Conservation (phyloP, 2,113 vertebrate genomes). For the Tricholaema leucomelas region DNA sequence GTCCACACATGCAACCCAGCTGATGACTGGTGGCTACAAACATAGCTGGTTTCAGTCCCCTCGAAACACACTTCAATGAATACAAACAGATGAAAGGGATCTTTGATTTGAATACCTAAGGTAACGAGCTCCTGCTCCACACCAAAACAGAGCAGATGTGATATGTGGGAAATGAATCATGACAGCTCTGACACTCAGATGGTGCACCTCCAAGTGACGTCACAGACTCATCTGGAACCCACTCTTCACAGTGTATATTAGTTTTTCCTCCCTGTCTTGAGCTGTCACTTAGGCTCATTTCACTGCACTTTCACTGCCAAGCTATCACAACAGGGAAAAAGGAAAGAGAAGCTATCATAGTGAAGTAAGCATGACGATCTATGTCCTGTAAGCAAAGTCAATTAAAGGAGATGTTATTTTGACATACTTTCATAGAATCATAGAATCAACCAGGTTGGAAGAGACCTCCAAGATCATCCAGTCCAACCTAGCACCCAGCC, state of each 20-base stretch:
- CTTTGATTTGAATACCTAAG: slow-evolving; percentile 41
- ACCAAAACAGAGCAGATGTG: slow-evolving; percentile 22
- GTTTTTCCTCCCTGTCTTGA: slow-evolving; percentile 49
- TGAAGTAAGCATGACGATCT: slow-evolving; percentile 25
- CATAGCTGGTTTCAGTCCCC: not conserved
- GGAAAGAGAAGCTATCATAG: slow-evolving; percentile 32
- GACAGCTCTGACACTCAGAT: slow-evolving; percentile 28
- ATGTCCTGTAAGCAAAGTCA: slow-evolving; percentile 29
- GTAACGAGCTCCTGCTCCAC: slow-evolving; percentile 39
- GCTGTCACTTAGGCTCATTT: slow-evolving; percentile 50
- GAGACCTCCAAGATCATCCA: too few relatives aligned
- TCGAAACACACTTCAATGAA: slow-evolving; percentile 52
- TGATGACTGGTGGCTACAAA: slow-evolving; percentile 17
- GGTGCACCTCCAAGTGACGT: slow-evolving; percentile 22
- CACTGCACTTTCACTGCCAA: slow-evolving; percentile 17
- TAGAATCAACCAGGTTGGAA: too few relatives aligned
- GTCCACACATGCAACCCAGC: not conserved
- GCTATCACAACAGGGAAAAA: slow-evolving; percentile 8
- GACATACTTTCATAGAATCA: slow-evolving; percentile 30
- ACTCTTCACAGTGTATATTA: slow-evolving; percentile 9
- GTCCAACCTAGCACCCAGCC: too few relatives aligned
- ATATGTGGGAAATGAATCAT: not conserved
- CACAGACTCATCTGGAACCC: not conserved
- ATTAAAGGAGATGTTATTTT: slow-evolving; percentile 42
- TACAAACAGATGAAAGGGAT: slow-evolving; percentile 41